Evolutionary conservation across 2,113 vertebrate species (phyloP).

Genomic region (Amphilophus citrinellus): DNA sequence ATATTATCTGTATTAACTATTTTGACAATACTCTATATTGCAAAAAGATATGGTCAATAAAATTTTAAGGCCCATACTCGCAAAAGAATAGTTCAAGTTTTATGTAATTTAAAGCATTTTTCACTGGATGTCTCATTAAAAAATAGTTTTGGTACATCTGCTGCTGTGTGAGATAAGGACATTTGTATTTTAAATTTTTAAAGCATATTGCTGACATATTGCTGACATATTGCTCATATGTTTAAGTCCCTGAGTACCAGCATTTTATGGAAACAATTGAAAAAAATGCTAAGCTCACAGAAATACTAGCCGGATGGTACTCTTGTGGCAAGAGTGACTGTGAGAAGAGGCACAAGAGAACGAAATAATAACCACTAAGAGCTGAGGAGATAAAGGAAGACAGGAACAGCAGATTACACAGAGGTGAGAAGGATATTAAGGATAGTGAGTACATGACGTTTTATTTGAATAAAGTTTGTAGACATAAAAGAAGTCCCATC

Average conservation of each 20-base stretch:
- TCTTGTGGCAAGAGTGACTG: constrained; percentile 30
- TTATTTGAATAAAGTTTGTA: constrained; percentile 25
- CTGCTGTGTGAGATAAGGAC: neutral
- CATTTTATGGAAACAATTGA: constrained; percentile 25
- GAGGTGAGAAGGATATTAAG: constrained; percentile 35
- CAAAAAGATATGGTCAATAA: accelerated
- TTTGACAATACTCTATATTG: neutral
- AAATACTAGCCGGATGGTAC: constrained; percentile 19
- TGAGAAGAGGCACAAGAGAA: constrained; percentile 17
- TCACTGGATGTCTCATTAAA: neutral
- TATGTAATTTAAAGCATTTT: neutral
- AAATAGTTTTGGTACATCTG: neutral
- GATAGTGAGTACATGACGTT: constrained; percentile 21
- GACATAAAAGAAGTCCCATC: constrained; percentile 1
- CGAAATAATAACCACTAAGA: constrained; percentile 28
- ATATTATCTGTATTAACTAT: neutral
- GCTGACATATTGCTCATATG: neutral
- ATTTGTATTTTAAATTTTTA: constrained; percentile 27
- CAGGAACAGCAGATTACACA: constrained; percentile 48
- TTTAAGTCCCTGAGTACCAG: neutral
- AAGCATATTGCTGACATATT: neutral
- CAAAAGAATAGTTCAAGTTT: neutral
- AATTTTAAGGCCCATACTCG: neutral
- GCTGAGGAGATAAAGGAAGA: constrained; percentile 52
- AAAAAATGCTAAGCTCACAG: constrained; percentile 28